A percentile compares a stretch with the other conserved stretches of the same genome.
Conservation (phyloP, 2,113 vertebrate genomes). For the Anguilla rostrata region DNA sequence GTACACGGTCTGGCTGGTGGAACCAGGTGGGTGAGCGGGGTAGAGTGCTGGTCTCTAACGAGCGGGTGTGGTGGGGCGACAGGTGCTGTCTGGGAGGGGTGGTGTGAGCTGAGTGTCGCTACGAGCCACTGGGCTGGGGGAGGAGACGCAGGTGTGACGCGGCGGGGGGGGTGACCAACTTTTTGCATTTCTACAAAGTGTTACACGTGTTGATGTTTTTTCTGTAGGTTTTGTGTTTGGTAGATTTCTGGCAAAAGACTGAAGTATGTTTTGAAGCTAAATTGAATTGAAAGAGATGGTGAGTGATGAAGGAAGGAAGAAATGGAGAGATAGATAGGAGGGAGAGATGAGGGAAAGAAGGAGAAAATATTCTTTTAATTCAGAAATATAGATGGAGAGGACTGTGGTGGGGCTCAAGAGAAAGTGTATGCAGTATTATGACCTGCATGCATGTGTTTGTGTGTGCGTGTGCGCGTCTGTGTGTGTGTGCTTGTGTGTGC, state of each 20-base stretch:
- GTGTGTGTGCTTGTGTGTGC: slow-evolving; percentile 3
- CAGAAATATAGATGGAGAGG: not conserved
- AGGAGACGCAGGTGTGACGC: too few species aligned
- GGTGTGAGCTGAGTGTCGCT: too few species aligned
- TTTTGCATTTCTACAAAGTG: too few species aligned
- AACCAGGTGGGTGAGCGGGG: too few species aligned
- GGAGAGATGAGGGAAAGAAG: not conserved
- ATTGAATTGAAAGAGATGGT: not conserved
- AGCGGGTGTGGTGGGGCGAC: too few species aligned
- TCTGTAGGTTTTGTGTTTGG: too few species aligned
- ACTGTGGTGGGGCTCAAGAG: not conserved
- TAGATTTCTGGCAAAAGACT: not conserved
- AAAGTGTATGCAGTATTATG: not conserved
- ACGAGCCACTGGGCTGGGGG: too few species aligned
- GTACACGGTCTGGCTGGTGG: too few species aligned
- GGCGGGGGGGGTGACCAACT: too few species aligned
- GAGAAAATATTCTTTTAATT: not conserved
- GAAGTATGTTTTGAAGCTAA: not conserved
- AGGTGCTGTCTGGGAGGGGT: too few species aligned
- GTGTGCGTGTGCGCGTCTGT: not conserved
- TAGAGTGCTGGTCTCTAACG: too few species aligned
- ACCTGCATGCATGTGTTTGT: not conserved
- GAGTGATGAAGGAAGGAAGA: slow-evolving; percentile 15
- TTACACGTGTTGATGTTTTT: too few species aligned
- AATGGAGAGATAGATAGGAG: not conserved